Conservation (phyloP, 2,113 vertebrate species). For the Paramormyrops kingsleyae region DNA sequence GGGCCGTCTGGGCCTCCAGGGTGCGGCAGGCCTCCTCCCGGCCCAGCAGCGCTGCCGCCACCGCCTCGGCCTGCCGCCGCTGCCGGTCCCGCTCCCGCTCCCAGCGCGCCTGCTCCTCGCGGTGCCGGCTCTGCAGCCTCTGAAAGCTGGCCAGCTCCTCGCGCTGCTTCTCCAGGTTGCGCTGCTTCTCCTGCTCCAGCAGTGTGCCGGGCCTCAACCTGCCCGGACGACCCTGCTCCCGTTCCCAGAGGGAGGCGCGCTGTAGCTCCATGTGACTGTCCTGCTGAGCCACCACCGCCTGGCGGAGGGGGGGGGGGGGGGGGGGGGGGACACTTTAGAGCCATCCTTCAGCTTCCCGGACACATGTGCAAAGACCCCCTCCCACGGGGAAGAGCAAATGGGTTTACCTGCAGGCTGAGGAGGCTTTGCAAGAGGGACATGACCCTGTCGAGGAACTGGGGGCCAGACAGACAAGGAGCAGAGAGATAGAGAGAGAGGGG, state of each 20-base stretch:
- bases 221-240: conserved; percentile 62
- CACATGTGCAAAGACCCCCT: not conserved
- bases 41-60: conserved; percentile 53
- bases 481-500: not conserved
- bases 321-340: not conserved
- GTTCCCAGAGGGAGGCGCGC: conserved; percentile 53
- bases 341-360: not conserved
- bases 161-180: conserved; percentile 81
- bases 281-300: conserved; percentile 72
- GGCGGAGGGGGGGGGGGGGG: not conserved
- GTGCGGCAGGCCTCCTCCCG: conserved; percentile 53
- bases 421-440: conserved; percentile 65
- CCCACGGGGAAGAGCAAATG: not conserved
- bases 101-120: conserved; percentile 75
- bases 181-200: conserved; percentile 84
- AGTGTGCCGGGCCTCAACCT: conserved; percentile 67
- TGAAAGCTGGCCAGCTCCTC: conserved; percentile 73
- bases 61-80: conserved; percentile 50
- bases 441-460: conserved; percentile 67
- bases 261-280: conserved; percentile 78
- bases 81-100: conserved; percentile 68
- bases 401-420: conserved; percentile 74
- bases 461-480: not conserved
- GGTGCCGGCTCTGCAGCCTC: conserved; percentile 72
- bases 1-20: conserved; percentile 49